Base-by-base conservation (phyloP, 2,113 vertebrate genomes). In the Isurus oxyrinchus region DNA sequence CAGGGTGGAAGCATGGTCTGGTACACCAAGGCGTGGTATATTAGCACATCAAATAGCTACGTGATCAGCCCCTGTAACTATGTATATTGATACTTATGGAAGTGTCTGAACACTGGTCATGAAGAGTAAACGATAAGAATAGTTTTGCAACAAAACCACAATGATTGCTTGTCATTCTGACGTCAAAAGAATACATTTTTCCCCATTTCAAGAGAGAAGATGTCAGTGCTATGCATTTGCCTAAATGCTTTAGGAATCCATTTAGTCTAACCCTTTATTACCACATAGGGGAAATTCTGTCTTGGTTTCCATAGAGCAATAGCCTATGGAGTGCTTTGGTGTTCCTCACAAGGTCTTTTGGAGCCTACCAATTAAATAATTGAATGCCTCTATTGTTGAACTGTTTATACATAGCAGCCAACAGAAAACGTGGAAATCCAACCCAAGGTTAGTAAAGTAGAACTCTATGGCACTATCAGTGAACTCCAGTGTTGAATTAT, bases 121-220 rank as follows among this genome's bases (percentile, higher is more conserved):
- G 0, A 21, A 40, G 35, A 94, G 57, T 23, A 66, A 63, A 35
- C 59, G 27, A 94, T 94, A 91, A 91, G 88, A 35, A 5, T 94
- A 10, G n/a, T 63, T 14, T 40, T 94, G 57, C 90, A 94, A 63
- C 61, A 91, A 63, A 94, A 94, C 90, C 90, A 94, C 90, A 94
- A 91, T 16, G 57, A 84, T 21, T 44, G 40, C 81, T 84, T 84
- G 81, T 84, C 81, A 84, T 84, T 84, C 81, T 84, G 81, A 63
- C 90, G 61, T 40, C 31, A 63, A 94, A 63, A 91, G 14, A 35
- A 6, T 44, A 84, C 7, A 16, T 63, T 94, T 63, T 21, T 23
- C 61, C 44, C 90, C 90, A 94, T 63, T 63, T 63, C 5, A 94
- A 91, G 16, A 94, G 63, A 94, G 57, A 59, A 63, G 21, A 94